Evolutionary conservation across 2,888 invertebrate genomes (phyloP).

Genomic region (Plutella xylostella): DNA sequence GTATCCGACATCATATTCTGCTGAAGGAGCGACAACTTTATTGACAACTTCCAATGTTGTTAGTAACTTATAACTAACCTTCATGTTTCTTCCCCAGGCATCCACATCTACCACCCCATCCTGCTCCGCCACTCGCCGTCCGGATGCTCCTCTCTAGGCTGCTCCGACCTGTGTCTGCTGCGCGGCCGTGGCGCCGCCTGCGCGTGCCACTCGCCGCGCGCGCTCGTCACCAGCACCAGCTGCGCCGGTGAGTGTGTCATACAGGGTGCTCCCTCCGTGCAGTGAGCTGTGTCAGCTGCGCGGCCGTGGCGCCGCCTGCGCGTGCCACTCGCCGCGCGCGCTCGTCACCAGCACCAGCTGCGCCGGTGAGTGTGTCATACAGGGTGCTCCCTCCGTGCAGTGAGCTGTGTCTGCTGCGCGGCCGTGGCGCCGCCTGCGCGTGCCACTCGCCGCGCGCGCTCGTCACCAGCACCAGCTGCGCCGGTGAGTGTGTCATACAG

Average conservation of each 20-base stretch:
- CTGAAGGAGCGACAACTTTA: too few relatives aligned
- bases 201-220: slow-evolving; percentile 82
- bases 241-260: slow-evolving; percentile 42
- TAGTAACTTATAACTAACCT: too few relatives aligned
- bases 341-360: slow-evolving; percentile 56
- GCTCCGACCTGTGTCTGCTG: slow-evolving; percentile 84
- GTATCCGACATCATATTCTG: too few relatives aligned
- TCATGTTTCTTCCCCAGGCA: slow-evolving; percentile 48
- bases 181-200: slow-evolving; percentile 70
- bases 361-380: slow-evolving; percentile 51
- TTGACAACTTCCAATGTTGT: too few relatives aligned
- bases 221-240: slow-evolving; percentile 53
- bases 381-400: slow-evolving; percentile 78
- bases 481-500: slow-evolving; percentile 62
- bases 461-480: slow-evolving; percentile 43
- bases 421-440: slow-evolving; percentile 71
- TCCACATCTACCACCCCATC: slow-evolving; percentile 81
- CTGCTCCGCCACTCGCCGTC: slow-evolving; percentile 66
- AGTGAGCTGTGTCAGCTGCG: slow-evolving; percentile 82
- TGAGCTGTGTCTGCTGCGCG: slow-evolving; percentile 81
- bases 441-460: slow-evolving; percentile 81
- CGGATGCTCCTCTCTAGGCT: slow-evolving; percentile 73
- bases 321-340: slow-evolving; percentile 80
- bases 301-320: slow-evolving; percentile 70
- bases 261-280: slow-evolving; percentile 78